Evolutionary conservation across 2,888 invertebrate species (phyloP), one percentile per base, ranked within the genome.

Genomic region (Theretra japonica): DNA sequence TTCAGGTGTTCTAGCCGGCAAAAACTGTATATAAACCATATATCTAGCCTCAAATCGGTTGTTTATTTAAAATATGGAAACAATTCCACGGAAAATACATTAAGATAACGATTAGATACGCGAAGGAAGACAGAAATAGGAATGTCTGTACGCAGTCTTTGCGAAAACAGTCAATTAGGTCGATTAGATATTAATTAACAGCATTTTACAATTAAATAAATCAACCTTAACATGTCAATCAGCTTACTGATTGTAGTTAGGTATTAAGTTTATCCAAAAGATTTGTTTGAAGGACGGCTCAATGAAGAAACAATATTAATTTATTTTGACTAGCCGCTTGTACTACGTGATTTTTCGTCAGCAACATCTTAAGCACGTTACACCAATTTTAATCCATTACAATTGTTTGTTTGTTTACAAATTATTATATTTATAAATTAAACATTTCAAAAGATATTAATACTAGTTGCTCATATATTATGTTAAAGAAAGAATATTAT

Each of bases 101-200:
- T 65, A 41, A 65, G 65, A 65, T 65, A 65, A 48, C 21, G 65
- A 48, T 21, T 23, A 48, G 65, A 65, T 65, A 65, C 15, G 21
- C 5, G 5, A 48, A 48, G 23, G n/a, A 48, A 25, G 65, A 65
- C 65, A 41, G 15, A 5, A 8, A 0, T 33, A 65, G 23, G 48
- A 23, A 65, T 65, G 23, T 65, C 5, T 41, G 21, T 62, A n/a
- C 48, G 21, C 48, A 65, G 23, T 41, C 41, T 48, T 65, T 53
- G 33, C 23, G 50, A 48, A 65, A 17, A 25, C n/a, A 41, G 0
- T 69, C n/a, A 60, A 25, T 68, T 57, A 33, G 23, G 17, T 65
- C 23, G 65, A 65, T 65, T 23, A 65, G 65, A 65, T 65, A 48
- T 48, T 65, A 23, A 23, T 17, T 65, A 21, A 65, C 65, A 65